A percentile compares a stretch with the other conserved stretches of the same genome.
Conservation (phyloP, 2,888 invertebrate genomes). For the Acleris emargana region DNA sequence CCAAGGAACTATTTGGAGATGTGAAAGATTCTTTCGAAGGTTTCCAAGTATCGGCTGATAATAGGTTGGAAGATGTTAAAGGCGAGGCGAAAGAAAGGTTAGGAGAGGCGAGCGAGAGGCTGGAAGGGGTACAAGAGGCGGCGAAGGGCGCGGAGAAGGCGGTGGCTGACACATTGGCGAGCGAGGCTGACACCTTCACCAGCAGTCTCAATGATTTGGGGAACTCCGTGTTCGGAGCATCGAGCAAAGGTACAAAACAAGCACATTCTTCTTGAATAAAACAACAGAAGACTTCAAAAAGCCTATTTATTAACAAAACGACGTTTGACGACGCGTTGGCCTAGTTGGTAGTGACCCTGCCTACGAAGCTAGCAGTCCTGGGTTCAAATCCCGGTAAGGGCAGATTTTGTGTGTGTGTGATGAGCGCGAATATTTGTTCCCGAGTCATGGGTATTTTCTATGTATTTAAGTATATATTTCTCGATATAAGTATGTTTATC, state of each 20-base stretch:
- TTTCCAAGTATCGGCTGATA: slow-evolving; percentile 75
- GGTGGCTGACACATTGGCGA: slow-evolving; percentile 55
- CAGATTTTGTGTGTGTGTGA: no score
- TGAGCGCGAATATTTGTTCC: no score
- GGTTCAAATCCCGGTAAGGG: no score
- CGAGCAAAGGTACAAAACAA: slow-evolving; percentile 69
- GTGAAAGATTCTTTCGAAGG: slow-evolving; percentile 70
- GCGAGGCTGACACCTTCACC: slow-evolving; percentile 71
- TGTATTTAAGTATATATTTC: no score
- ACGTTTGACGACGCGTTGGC: no score
- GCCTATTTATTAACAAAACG: no score
- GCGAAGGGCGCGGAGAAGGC: slow-evolving; percentile 53
- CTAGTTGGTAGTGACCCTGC: no score
- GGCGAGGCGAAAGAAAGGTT: slow-evolving; percentile 57
- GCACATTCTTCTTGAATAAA: background rate
- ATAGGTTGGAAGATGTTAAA: slow-evolving; percentile 72
- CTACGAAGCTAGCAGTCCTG: no score
- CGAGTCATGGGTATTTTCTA: no score
- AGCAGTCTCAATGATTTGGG: slow-evolving; percentile 76
- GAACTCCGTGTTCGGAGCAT: slow-evolving; percentile 74
- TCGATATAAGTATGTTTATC: no score
- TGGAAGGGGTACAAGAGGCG: slow-evolving; percentile 52
- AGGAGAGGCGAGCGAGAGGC: slow-evolving; percentile 57
- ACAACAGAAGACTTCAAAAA: no score
- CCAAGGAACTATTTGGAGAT: slow-evolving; percentile 69